These are phyloP conservation scores for Heliconius hermathena DNA, from an alignment of 1,140 invertebrate genomes.

Conservation along the genomic window DNA sequence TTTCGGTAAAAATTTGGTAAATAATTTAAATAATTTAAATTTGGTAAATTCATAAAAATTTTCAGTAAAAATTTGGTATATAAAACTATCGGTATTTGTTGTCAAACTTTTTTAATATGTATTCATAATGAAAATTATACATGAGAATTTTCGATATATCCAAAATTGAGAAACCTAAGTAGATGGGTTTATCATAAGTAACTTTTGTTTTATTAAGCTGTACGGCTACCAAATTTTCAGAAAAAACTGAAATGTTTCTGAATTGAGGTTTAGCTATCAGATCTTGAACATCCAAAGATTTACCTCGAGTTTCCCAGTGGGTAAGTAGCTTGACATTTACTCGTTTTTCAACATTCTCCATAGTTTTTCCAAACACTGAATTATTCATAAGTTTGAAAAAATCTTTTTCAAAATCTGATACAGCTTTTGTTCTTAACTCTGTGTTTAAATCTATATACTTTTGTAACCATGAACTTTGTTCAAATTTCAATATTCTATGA, in stretches of 20 bases:
- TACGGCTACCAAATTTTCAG: constrained; percentile 63
- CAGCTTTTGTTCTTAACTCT: constrained; percentile 57
- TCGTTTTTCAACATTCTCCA: no score
- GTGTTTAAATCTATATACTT: constrained; percentile 78
- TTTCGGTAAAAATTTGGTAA: no score
- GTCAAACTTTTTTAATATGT: constrained; percentile 43
- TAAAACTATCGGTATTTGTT: constrained; percentile 70
- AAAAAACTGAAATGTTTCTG: constrained; percentile 56
- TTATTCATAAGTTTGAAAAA: constrained; percentile 82
- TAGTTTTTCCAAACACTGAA: constrained; percentile 57
- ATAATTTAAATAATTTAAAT: no score
- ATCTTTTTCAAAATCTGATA: constrained; percentile 78
- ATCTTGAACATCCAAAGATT: constrained; percentile 52
- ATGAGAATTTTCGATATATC: constrained; percentile 64
- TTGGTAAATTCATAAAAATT: no score
- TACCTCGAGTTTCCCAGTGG: constrained; percentile 55
- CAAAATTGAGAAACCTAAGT: constrained; percentile 67
- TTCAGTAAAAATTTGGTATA: constrained; percentile 66
- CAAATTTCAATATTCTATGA: constrained; percentile 79
- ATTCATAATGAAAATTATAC: constrained; percentile 58
- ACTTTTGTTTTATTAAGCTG: constrained; percentile 59
- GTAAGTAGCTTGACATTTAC: no score
- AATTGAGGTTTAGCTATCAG: constrained; percentile 70
- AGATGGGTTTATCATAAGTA: constrained; percentile 69
- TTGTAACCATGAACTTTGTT: constrained; percentile 73